Base-by-base conservation (phyloP, 1,140 invertebrate genomes). In the Pseudoatta argentina region DNA sequence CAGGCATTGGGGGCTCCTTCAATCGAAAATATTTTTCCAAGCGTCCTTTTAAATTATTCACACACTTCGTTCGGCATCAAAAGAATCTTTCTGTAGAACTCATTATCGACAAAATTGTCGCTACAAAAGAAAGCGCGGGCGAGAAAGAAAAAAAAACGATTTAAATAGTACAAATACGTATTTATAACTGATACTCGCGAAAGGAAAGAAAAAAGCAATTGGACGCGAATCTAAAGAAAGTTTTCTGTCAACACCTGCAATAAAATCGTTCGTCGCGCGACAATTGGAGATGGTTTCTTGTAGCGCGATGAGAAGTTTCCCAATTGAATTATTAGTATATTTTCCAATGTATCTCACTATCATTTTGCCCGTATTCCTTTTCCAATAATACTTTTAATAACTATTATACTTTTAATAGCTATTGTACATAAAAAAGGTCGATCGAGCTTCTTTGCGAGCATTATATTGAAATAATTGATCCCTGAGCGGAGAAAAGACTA, bases 41-140 rank as follows among this genome's bases (percentile, higher is more conserved):
- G 64, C 88, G 86, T 69, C 82, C 85, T 82, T 71, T n/a, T 77
- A 86, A 92, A 91, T 92, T 90, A 91, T 91, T 91, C 92, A 78
- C 87, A 67, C 69, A 86, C 79, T 86, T 89, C 90, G 89, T 69
- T 77, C 72, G 64, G 27, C 71, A 86, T 75, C 86, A 88, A 93
- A 91, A 89, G 91, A 91, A 92, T 92, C 91, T 91, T 88, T 91
- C 86, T 89, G 90, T 85, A 89, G 85, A 87, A 92, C 91, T 92
- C 90, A 91, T 92, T 92, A 91, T 90, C 76, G 88, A 77, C 63
- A 71, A 91, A 86, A 89, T 91, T 90, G 67, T 77, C 72, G 59
- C 67, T 39, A 18, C 27, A 64, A 48, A 59, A 73, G 39, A 48
- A 30, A 53, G 34, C 51, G 39, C 16, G 18, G 39, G 14, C 30